phyloP scores from a whole-genome alignment of 1,140 invertebrate species.

The Cyclargus thomasi region DNA sequence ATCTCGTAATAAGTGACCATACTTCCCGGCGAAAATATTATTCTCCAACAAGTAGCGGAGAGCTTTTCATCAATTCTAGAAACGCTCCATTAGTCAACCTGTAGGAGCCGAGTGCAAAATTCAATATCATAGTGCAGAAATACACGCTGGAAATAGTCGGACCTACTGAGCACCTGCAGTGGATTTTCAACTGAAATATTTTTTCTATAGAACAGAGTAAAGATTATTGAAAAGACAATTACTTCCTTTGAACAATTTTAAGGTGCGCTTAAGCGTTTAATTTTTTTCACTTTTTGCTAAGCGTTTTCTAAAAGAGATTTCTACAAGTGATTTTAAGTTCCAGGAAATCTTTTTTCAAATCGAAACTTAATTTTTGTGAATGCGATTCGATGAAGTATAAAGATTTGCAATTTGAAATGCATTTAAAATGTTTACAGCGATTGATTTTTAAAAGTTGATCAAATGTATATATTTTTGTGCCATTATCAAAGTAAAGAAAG shows the following conservation, averaged over 20 bases:
- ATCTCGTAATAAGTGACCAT: background rate
- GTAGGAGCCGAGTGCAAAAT: constrained; percentile 5
- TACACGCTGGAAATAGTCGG: background rate
- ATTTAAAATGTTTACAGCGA: no score
- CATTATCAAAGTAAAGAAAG: no score
- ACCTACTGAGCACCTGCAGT: background rate
- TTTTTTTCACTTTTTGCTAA: constrained; percentile 6
- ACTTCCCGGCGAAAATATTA: constrained; percentile 8
- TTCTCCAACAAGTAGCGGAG: constrained; percentile 10
- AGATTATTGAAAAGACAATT: constrained; percentile 15
- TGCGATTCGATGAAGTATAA: background rate
- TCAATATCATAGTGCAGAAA: constrained; percentile 9
- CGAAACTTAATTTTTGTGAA: constrained; percentile 1
- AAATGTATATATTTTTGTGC: no score
- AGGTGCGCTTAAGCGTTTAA: constrained; percentile 10
- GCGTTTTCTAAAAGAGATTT: constrained; percentile 3
- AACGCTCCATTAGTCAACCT: constrained; percentile 13
- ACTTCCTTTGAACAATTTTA: constrained; percentile 15
- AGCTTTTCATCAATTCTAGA: constrained; percentile 16
- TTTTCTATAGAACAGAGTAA: background rate
- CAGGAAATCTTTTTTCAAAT: background rate
- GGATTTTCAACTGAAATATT: background rate
- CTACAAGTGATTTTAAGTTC: constrained; percentile 7
- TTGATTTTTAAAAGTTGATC: no score
- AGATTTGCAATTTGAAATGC: background rate